A percentile compares a stretch with the other conserved stretches of the same genome.
These are phyloP conservation scores for Drosophila nebulosa DNA, from an alignment of 1,140 invertebrate species.

Conservation along the genomic window DNA sequence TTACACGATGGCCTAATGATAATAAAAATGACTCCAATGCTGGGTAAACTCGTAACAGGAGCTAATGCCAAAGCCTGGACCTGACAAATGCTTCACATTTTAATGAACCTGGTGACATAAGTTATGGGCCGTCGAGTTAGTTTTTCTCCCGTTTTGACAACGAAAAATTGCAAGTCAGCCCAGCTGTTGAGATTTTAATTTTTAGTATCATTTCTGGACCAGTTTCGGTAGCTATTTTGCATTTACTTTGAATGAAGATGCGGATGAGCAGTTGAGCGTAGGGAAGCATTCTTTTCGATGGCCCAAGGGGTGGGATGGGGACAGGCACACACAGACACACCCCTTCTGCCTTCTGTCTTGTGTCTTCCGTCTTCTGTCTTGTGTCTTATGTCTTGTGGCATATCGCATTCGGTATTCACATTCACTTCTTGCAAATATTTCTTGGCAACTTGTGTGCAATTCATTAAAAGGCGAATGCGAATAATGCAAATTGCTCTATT, in stretches of 20 bases:
- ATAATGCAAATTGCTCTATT: slow-evolving; percentile 77
- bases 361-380: too few relatives aligned
- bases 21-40: not conserved
- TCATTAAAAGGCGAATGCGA: slow-evolving; percentile 71
- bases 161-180: slow-evolving; percentile 60
- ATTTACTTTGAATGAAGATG: slow-evolving; percentile 54
- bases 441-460: slow-evolving; percentile 73
- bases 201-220: slow-evolving; percentile 13
- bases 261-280: not conserved
- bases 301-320: not conserved
- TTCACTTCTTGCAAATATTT: slow-evolving; percentile 27
- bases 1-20: not conserved
- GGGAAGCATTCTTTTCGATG: not conserved
- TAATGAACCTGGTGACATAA: slow-evolving; percentile 71
- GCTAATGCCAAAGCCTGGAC: not conserved
- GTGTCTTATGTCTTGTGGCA: not conserved
- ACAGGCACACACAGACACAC: not conserved
- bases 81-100: slow-evolving; percentile 53
- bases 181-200: slow-evolving; percentile 53
- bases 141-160: slow-evolving; percentile 40
- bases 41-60: not conserved
- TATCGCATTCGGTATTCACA: not conserved
- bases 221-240: slow-evolving; percentile 57
- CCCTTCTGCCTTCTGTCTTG: not conserved
- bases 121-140: slow-evolving; percentile 47